These are phyloP conservation scores for Acyrthosiphon pisum DNA, from an alignment of 1,140 invertebrate species.

Conservation along the genomic window DNA sequence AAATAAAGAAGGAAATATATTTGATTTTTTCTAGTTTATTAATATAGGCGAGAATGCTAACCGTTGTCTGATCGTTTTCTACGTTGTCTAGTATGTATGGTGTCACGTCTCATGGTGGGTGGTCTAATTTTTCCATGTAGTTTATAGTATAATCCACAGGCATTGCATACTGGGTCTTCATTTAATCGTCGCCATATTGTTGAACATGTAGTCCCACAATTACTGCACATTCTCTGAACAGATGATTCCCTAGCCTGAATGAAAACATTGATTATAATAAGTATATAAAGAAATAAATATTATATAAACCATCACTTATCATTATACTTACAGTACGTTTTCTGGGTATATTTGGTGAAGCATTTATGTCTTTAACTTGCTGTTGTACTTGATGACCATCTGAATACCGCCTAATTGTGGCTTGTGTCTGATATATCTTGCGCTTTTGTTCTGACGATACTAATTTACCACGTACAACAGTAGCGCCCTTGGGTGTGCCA, in stretches of 20 bases:
- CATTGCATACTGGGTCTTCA: conserved; percentile 57
- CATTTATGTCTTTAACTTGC: conserved; percentile 49
- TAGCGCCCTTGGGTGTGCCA: conserved; percentile 40
- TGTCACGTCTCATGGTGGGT: conserved; percentile 55
- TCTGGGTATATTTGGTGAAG: conserved; percentile 49
- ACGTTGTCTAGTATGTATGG: conserved; percentile 57
- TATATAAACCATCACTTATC: neutral
- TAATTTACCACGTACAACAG: conserved; percentile 50
- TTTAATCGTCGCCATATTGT: conserved; percentile 57
- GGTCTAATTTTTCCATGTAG: conserved; percentile 57
- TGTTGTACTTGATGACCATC: conserved; percentile 41
- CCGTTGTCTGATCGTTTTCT: conserved; percentile 57
- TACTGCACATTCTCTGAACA: conserved; percentile 56
- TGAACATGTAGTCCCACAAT: conserved; percentile 55
- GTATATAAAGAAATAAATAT: neutral
- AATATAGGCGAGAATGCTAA: conserved; percentile 55
- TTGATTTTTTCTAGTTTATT: conserved; percentile 26
- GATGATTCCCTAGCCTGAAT: conserved; percentile 45
- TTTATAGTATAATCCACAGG: conserved; percentile 58
- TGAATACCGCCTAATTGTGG: conserved; percentile 51
- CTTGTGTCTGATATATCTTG: conserved; percentile 49
- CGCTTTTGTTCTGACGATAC: conserved; percentile 46
- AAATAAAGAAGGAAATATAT: conserved; percentile 41
- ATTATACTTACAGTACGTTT: conserved; percentile 40
- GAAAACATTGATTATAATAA: conserved; percentile 1